A percentile compares a stretch with the other conserved stretches of the same genome.
These are phyloP conservation scores for Phoeniculus purpureus DNA, from an alignment of 2,797 vertebrate species.

Conservation along the genomic window DNA sequence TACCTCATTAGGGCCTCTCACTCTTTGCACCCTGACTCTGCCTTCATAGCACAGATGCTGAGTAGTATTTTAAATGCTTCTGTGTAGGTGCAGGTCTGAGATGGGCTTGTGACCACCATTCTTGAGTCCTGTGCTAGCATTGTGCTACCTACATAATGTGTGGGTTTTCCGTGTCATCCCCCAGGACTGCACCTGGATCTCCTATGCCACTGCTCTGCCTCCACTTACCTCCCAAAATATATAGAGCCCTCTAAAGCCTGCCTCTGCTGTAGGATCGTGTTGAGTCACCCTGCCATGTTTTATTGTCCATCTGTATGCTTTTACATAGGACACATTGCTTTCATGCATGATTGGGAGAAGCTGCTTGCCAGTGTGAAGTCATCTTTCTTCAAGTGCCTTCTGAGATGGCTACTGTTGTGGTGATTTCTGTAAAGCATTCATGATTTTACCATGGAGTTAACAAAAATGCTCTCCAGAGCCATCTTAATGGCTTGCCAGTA, in stretches of 20 bases:
- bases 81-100: neutral
- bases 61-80: neutral
- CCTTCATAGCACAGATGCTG: accelerated
- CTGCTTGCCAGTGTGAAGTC: neutral
- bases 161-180: neutral
- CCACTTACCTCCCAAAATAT: accelerated
- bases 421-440: neutral
- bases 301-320: neutral
- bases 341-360: neutral
- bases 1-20: neutral
- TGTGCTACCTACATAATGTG: accelerated
- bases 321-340: neutral
- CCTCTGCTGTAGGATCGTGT: neutral
- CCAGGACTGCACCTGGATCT: neutral
- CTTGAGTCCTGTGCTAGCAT: neutral
- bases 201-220: neutral
- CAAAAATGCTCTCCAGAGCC: neutral
- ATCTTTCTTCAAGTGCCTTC: neutral
- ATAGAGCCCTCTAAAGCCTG: neutral
- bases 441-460: neutral
- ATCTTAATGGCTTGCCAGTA: neutral
- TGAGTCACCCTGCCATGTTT: neutral
- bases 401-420: neutral
- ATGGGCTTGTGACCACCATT: accelerated
- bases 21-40: accelerated